A percentile compares a stretch with the other conserved stretches of the same genome.
These are phyloP conservation scores for Papilio machaon DNA, from an alignment of 1,140 invertebrate genomes.

Conservation along the genomic window DNA sequence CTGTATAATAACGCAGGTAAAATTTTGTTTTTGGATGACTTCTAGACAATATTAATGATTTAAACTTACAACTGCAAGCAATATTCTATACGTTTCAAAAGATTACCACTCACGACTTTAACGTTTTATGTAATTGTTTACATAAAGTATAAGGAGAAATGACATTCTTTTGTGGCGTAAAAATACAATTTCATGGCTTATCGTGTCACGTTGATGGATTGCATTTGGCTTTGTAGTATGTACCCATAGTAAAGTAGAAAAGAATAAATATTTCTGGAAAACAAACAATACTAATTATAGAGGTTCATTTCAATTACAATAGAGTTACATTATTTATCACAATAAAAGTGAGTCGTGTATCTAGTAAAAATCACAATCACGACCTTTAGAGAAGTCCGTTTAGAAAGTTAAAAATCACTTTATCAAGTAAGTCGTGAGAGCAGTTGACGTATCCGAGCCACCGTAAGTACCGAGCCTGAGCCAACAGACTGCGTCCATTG, in stretches of 20 bases:
- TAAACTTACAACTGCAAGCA: background rate
- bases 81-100: background rate
- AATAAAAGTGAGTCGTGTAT: slow-evolving; percentile 27
- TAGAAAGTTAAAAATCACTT: slow-evolving; percentile 47
- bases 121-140: background rate
- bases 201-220: slow-evolving; percentile 10
- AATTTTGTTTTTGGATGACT: background rate
- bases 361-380: slow-evolving; percentile 41
- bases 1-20: background rate
- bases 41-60: background rate
- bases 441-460: slow-evolving; percentile 65
- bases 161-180: background rate
- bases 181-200: slow-evolving; percentile 8
- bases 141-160: background rate
- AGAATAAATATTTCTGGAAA: background rate
- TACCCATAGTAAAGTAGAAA: background rate
- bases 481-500: slow-evolving; percentile 50
- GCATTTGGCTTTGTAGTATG: background rate
- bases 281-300: background rate
- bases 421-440: slow-evolving; percentile 55
- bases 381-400: slow-evolving; percentile 41
- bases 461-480: slow-evolving; percentile 48
- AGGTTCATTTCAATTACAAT: background rate
- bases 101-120: background rate
- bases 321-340: background rate